Evolutionary conservation across 1,140 invertebrate genomes (phyloP).

Genomic region (Cyclina sinensis): DNA sequence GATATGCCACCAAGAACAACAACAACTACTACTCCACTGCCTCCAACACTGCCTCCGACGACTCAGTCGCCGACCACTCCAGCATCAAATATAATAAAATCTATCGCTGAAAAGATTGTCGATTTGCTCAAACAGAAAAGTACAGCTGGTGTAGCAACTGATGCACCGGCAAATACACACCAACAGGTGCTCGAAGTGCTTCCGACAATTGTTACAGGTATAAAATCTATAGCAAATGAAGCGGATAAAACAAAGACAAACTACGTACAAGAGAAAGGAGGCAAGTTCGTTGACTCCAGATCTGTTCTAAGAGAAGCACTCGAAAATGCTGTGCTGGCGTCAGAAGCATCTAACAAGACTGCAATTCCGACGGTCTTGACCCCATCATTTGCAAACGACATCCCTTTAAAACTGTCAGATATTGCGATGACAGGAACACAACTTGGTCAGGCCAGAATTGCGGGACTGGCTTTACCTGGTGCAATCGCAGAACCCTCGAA

Average conservation of each 20-base stretch:
- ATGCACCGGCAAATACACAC: neutral
- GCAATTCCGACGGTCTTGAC: no score
- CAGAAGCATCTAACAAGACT: neutral
- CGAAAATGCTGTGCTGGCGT: neutral
- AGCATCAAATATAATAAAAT: neutral
- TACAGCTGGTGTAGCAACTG: no score
- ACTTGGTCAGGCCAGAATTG: no score
- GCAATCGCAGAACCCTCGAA: no score
- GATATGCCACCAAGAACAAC: neutral
- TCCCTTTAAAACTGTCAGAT: no score
- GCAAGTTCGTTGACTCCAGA: neutral
- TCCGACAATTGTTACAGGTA: neutral
- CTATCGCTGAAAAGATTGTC: conserved; percentile 20
- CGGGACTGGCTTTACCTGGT: no score
- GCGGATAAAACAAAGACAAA: neutral
- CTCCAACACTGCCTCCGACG: neutral
- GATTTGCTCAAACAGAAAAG: neutral
- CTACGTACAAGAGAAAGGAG: neutral
- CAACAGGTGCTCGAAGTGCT: neutral
- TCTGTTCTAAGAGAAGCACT: neutral
- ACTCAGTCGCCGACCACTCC: neutral
- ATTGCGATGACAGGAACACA: no score
- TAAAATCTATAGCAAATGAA: neutral
- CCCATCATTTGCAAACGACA: no score
- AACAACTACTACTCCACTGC: neutral